Base-by-base conservation (phyloP, 2,113 vertebrate species). In the Charina bottae region DNA sequence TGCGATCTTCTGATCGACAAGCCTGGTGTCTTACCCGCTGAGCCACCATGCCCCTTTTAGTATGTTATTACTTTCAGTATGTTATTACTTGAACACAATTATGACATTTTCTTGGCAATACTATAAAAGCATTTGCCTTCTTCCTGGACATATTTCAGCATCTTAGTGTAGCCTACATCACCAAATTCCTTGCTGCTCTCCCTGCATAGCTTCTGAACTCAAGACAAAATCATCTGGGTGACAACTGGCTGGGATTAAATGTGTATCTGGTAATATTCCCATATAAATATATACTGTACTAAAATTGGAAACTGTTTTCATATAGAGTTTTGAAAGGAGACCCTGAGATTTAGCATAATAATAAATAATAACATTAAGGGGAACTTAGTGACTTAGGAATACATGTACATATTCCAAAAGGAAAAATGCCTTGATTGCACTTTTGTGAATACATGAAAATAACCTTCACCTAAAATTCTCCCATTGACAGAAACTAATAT, bases 221-320 rank as follows among this genome's bases (percentile, higher is more conserved):
- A 42, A 42, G 72, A 21, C 17, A 78, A 9, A 19, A 78, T 78
- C 72, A 78, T 78, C 17, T 42, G 72, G 2, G 7, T 78, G 42
- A 78, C 6, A 78, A 78, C 72, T 78, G 15, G 2, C 72, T 78
- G 72, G 33, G 72, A 94, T 96, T 95, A 96, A 96, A 93, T 96
- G 95, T 94, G 92, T n/a, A 72, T 60, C 94, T n/a, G 86, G 95
- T 56, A 89, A 26, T 95, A 91, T 90, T 93, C 93, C 92, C 93
- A 96, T 56, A 54, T 87, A 95, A 72, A 94, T 58, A 93, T 94
- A 68, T 62, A 96, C 94, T 91, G 95, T 68, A 21, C 59, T 60
- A 17, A 60, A 72, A n/a, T 19, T 86, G 54, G n/a, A 87, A 33
- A 28, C n/a, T 87, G 19, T 87, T 87, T 56, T 87, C 85, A 56